Evolutionary conservation across 2,888 invertebrate genomes (phyloP), one percentile per base, ranked within the genome.

Genomic region (Drosophila anceps): DNA sequence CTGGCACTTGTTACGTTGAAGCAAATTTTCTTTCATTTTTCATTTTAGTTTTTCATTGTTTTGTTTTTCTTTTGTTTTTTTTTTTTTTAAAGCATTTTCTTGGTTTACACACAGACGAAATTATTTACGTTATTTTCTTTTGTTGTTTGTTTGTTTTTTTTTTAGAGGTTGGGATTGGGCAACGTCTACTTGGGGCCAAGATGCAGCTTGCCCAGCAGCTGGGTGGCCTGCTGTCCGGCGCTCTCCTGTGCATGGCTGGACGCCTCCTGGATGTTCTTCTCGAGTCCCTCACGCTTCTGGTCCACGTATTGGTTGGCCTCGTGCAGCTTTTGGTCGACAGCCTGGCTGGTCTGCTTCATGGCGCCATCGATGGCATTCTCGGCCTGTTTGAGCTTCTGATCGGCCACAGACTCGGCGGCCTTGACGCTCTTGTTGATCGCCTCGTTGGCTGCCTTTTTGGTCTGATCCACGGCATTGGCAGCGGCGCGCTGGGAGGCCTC

Each of bases 271-370:
- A 93, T 70, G 39, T 81, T 87, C 92, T 93, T 92, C 76, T 92
- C 92, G 46, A 92, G 80, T 37, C 89, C 85, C 64, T 90, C 94
- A 39, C 95, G 93, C 91, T 95, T 95, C 78, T 94, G 94, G 85
- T 94, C 95, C 68, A 95, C 92, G 90, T 94, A 95, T 84, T 95
- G 94, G 89, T 95, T 95, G 31, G 95, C 94, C 70, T 95, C 94
- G 87, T 94, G 94, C 83, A 96, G 91, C 92, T 95, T 95, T 73
- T 94, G 91, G 89, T 95, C 95, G 53, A 95, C 94, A 13, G 94
- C 93, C 24, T 94, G 92, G 66, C 94, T 93, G 24, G 95, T 94
- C 86, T 94, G 93, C 93, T 94, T 94, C 80, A 95, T 91, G 61
- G 94, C 94, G 75, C 94, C 94, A 76, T 95, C 95, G 27, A 95